Conservation (phyloP, 2,797 vertebrate species). For the Hirundo rustica region DNA sequence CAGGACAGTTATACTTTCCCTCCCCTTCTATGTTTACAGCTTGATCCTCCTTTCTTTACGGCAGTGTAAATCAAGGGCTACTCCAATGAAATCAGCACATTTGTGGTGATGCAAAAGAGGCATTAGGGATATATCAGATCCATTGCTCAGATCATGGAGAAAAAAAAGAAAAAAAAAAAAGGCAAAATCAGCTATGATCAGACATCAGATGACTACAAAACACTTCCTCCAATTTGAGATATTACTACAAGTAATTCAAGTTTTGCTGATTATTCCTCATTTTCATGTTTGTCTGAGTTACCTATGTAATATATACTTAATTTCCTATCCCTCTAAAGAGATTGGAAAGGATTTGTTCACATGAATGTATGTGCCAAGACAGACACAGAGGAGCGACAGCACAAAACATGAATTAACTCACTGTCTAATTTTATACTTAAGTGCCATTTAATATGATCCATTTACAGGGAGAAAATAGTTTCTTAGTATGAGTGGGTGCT, state of each 20-base stretch:
- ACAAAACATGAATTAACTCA: not conserved
- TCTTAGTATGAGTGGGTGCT: not conserved
- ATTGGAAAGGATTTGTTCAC: not conserved
- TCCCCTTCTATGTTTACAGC: not conserved
- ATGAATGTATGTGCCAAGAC: not conserved
- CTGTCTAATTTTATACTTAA: not conserved
- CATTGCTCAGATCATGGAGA: not conserved
- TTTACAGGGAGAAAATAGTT: not conserved
- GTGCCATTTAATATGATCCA: not conserved
- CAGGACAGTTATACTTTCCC: not conserved
- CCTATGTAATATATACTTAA: not conserved
- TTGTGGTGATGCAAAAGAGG: not conserved
- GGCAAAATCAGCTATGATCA: not conserved
- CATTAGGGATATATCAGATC: not conserved
- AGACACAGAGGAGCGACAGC: not conserved
- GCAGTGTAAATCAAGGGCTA: not conserved
- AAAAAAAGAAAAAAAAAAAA: not conserved
- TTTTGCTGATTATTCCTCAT: not conserved
- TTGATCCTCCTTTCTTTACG: slow-evolving; percentile 2
- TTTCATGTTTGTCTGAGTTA: not conserved
- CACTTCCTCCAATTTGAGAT: not conserved
- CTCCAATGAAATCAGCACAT: not conserved
- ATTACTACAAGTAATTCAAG: not conserved
- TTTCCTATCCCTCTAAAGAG: not conserved
- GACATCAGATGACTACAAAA: not conserved